Base-by-base conservation (phyloP, 2,797 vertebrate genomes). In the Pogoniulus pusillus region DNA sequence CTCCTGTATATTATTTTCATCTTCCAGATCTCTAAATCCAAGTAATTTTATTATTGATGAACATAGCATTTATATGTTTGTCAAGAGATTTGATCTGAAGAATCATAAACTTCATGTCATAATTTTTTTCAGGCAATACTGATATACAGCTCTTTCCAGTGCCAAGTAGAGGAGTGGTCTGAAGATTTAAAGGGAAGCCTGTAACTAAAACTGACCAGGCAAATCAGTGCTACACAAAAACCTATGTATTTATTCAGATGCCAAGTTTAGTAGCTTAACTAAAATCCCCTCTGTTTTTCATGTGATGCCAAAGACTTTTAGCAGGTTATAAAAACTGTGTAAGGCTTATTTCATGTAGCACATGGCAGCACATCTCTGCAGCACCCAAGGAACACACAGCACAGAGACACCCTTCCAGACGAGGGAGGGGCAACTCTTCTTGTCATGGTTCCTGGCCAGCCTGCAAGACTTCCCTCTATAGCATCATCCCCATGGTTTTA, bases 31-130 rank as follows among this genome's bases (percentile, higher is more conserved):
- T 87, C 60, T 53, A 83, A 81, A 85, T 11, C 16, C 35, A 70
- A 64, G 39, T 60, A 1, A n/a, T 70, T 83, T 87, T 86, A 69
- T 83, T 92, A 91, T 34, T 78, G 77, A 87, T 85, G 59, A 91
- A 60, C 16, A 54, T 16, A 66, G 16, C 30, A 72, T 87, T 89
- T 83, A 18, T 90, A 39, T 54, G 80, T 82, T 92, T 92, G 73
- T 76, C 60, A 82, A 60, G 66, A 90, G 68, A 89, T 83, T 87
- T 82, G 37, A 79, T 91, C 43, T 79, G 53, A 92, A 93, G 30
- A 12, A 87, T 93, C 53, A 47, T 76, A 82, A 94, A 89, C 59
- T 78, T 59, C 16, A 39, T 59, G 26, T 59, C 47, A 69, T 39
- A 30, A 12, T 41, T 74, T 82, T 90, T 82, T 90, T 72, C 54